Base-by-base conservation (phyloP, 2,113 vertebrate genomes). In the Romanogobio albipinnatus region DNA sequence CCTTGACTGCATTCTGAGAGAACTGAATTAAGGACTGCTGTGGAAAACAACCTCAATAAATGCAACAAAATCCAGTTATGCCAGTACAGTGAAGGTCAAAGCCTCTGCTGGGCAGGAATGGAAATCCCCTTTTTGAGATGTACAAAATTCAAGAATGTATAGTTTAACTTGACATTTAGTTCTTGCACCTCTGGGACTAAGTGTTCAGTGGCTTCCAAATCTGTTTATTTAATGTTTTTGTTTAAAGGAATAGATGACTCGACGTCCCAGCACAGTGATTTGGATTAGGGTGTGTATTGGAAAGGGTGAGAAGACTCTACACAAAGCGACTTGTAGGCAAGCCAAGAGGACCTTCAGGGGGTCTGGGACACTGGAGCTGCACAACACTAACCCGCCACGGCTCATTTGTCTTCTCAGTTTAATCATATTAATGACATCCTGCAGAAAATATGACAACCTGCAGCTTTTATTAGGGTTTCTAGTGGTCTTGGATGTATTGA, bases 231-330 rank as follows among this genome's bases (percentile, higher is more conserved):
- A 78, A 83, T 85, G 56, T 77, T 62, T 81, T 82, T 77, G 58
- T 82, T 80, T 64, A 26, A 73, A 78, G 75, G 86, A 61, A 58
- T 26, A 13, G 83, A 88, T 80, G 29, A 82, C 70, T 68, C 36
- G 10, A 84, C 70, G 76, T 56, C 79, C 62, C 82, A 79, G 82
- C 76, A 81, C 81, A 53, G 88, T 77, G 10, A 45, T 87, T 82
- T 39, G 70, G 71, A 17, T 64, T 64, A 84, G 85, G 88, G 85
- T 87, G 90, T 88, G 87, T 75, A 10, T 83, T 79, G 77, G 82
- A 85, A 82, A 86, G 68, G 66, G 7, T 78, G 64, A 73, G n/a
- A 5, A 43, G 47, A 85, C 66, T 86, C 45, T 9, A 86, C 64
- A 47, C 49, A 64, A 73, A 29, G 74, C 6, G 26, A 36, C 49